These are phyloP conservation scores for Salmo trutta DNA, from an alignment of 2,797 vertebrate genomes.

Conservation along the genomic window DNA sequence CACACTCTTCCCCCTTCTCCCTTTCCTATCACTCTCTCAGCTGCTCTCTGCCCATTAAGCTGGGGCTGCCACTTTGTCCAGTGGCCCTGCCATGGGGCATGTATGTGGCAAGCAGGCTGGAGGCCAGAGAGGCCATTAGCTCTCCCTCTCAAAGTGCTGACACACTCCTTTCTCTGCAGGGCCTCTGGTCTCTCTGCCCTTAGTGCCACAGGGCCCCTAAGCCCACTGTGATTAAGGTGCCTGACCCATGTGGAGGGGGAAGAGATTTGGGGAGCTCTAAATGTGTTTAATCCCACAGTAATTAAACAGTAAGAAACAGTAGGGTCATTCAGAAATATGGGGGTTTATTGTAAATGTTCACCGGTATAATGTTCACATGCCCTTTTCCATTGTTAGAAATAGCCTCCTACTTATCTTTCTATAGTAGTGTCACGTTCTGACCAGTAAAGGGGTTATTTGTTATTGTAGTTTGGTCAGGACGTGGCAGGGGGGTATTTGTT, in stretches of 20 bases:
- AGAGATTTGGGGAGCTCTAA: conserved; percentile 32
- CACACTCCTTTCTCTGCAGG: conserved; percentile 64
- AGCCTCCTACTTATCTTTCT: conserved; percentile 23
- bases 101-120: conserved; percentile 27
- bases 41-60: conserved; percentile 1
- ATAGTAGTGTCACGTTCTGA: not conserved
- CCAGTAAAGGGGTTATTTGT: too few relatives aligned
- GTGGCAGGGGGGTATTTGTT: too few relatives aligned
- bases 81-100: too few relatives aligned
- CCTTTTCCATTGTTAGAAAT: conserved; percentile 29
- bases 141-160: conserved; percentile 55
- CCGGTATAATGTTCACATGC: conserved; percentile 66
- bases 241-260: conserved; percentile 25
- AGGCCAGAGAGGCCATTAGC: conserved; percentile 48
- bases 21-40: too few relatives aligned
- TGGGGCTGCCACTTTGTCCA: conserved; percentile 45
- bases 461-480: too few relatives aligned
- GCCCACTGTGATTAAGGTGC: conserved; percentile 49
- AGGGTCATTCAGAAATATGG: conserved; percentile 43
- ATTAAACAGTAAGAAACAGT: conserved; percentile 51
- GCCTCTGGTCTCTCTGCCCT: conserved; percentile 50
- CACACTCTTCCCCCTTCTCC: too few relatives aligned
- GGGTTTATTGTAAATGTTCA: conserved; percentile 49
- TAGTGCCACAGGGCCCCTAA: conserved; percentile 47
- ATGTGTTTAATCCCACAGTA: conserved; percentile 59